Evolutionary conservation across 2,113 vertebrate genomes (phyloP).

Genomic region (Heliornis fulica): DNA sequence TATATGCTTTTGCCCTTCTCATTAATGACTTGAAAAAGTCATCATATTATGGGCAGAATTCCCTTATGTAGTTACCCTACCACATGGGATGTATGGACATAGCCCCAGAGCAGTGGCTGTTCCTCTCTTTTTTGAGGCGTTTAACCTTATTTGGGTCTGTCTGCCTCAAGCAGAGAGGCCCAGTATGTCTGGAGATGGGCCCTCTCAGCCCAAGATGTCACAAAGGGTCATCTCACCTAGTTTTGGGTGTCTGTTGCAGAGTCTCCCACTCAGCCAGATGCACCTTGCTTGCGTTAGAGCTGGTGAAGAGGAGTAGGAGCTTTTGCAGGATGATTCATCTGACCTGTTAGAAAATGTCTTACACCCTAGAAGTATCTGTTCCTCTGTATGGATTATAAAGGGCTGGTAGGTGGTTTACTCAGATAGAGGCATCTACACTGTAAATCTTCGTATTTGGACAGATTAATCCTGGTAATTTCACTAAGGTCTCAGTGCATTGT

Average conservation of each 20-base stretch:
- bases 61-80: neutral
- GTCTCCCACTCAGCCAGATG: neutral
- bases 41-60: neutral
- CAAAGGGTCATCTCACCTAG: neutral
- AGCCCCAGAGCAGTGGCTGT: neutral
- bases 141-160: neutral
- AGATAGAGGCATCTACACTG: neutral
- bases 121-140: neutral
- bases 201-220: neutral
- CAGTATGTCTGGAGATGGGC: neutral
- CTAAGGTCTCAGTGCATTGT: neutral
- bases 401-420: neutral
- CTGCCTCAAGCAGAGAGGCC: neutral
- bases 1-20: neutral
- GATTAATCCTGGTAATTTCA: neutral
- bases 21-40: neutral
- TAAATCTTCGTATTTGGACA: neutral
- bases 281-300: neutral
- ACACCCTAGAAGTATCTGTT: neutral
- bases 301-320: accelerated
- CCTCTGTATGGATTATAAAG: neutral
- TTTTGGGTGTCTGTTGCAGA: neutral
- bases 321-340: neutral
- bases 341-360: neutral
- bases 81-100: no score